phyloP scores from a whole-genome alignment of 2,888 invertebrate species.

The Apomyelois bistriatella region DNA sequence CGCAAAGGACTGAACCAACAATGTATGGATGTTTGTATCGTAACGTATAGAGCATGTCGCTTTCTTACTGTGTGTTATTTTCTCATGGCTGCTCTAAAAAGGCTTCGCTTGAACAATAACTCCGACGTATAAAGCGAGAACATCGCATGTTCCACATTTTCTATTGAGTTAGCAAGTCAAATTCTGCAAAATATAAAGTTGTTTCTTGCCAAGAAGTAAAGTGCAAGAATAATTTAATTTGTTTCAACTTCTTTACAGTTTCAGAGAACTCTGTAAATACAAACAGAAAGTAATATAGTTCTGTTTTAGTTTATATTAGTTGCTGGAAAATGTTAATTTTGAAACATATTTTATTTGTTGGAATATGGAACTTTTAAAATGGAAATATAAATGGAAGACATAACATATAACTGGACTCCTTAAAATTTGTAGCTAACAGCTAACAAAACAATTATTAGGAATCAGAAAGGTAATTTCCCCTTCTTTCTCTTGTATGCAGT shows the following conservation, averaged over 20 bases:
- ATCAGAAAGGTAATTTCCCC: too few relatives aligned
- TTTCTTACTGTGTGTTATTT: conserved; percentile 14
- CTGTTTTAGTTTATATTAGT: background rate
- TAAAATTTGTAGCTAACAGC: too few relatives aligned
- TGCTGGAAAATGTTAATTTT: background rate
- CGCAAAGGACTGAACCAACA: conserved; percentile 31
- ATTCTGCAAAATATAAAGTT: conserved; percentile 6
- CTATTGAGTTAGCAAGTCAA: conserved; percentile 5
- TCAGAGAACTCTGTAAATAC: conserved; percentile 1
- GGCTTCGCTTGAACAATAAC: background rate
- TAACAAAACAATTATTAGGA: too few relatives aligned
- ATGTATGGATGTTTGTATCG: conserved; percentile 36
- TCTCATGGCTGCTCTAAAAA: conserved; percentile 2
- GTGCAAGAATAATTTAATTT: conserved; percentile 7
- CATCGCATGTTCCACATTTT: conserved; percentile 4
- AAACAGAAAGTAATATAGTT: conserved; percentile 1
- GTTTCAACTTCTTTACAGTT: conserved; percentile 3
- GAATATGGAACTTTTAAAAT: too few relatives aligned
- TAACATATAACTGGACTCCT: too few relatives aligned
- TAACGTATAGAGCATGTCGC: conserved; percentile 26
- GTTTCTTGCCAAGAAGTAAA: background rate
- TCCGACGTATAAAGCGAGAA: background rate
- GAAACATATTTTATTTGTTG: background rate
- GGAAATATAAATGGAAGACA: too few relatives aligned
- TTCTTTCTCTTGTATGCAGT: too few relatives aligned